Evolutionary conservation across 2,888 invertebrate genomes (phyloP).

Genomic region (Ophion ventricosus): DNA sequence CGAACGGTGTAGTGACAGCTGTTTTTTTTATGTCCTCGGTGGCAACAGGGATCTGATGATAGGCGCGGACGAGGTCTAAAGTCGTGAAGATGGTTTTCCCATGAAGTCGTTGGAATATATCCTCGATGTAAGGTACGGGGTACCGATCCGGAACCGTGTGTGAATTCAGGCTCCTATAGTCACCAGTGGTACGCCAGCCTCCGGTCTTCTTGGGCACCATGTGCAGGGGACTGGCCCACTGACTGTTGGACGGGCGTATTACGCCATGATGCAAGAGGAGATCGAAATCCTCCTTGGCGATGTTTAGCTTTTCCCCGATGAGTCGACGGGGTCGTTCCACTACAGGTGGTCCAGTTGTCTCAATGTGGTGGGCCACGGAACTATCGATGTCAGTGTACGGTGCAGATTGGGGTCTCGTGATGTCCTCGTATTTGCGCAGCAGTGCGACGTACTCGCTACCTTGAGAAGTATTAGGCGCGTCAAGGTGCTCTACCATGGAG

Average conservation of each 20-base stretch:
- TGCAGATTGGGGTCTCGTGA: neutral
- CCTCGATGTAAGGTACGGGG: neutral
- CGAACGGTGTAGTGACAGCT: neutral
- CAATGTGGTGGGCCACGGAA: neutral
- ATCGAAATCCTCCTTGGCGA: neutral
- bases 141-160: conserved; percentile 33
- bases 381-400: neutral
- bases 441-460: neutral
- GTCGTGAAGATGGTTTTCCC: neutral
- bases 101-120: neutral
- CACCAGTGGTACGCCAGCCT: conserved; percentile 33
- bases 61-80: neutral
- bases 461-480: neutral
- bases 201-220: conserved; percentile 15
- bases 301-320: neutral
- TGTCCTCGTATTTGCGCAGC: neutral
- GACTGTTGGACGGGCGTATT: conserved; percentile 22
- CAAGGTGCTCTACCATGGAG: neutral
- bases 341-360: conserved; percentile 1
- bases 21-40: conserved; percentile 9
- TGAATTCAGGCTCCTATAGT: conserved; percentile 34
- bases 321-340: conserved; percentile 4
- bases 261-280: neutral
- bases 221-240: conserved; percentile 20
- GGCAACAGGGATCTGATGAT: neutral